A percentile compares a stretch with the other conserved stretches of the same genome.
Evolutionary conservation across 2,113 vertebrate genomes (phyloP).

Genomic region (Silurus meridionalis): DNA sequence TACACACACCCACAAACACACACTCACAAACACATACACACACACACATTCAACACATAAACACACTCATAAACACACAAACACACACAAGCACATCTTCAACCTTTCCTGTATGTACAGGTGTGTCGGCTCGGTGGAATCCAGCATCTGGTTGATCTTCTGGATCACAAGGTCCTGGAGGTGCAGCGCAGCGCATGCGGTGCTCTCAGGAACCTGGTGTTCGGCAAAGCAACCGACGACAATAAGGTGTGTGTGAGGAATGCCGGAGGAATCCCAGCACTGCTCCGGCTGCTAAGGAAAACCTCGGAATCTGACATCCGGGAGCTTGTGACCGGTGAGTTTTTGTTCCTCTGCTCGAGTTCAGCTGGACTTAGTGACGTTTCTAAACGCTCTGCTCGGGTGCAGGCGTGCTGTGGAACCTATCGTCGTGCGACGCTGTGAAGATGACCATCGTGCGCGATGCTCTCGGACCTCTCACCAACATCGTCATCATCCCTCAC

Average conservation of each 20-base stretch:
- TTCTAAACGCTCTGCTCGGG: not conserved
- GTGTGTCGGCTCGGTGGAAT: constrained; percentile 93
- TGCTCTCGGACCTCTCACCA: constrained; percentile 88
- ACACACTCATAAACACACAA: not conserved
- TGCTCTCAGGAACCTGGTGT: constrained; percentile 93
- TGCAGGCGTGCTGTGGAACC: constrained; percentile 94
- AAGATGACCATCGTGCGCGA: constrained; percentile 98
- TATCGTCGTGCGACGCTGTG: constrained; percentile 93
- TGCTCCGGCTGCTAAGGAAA: constrained; percentile 89
- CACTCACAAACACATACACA: not conserved
- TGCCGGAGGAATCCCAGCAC: constrained; percentile 90
- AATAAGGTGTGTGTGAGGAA: constrained; percentile 98
- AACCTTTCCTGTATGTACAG: constrained; percentile 62
- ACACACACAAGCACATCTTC: not conserved
- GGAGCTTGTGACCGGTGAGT: constrained; percentile 88
- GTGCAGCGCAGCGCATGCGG: constrained; percentile 96
- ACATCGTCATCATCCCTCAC: constrained; percentile 94
- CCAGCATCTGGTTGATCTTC: constrained; percentile 92
- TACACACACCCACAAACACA: not conserved
- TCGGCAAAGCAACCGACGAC: constrained; percentile 92
- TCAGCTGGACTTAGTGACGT: not conserved
- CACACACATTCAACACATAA: not conserved
- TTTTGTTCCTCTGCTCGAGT: not conserved
- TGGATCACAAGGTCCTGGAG: constrained; percentile 91
- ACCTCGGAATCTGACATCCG: constrained; percentile 89